Percentiles rank a stretch among this genome's conserved stretches.
Evolutionary conservation across 2,888 invertebrate genomes (phyloP).

Genomic region (Euclidia mi): DNA sequence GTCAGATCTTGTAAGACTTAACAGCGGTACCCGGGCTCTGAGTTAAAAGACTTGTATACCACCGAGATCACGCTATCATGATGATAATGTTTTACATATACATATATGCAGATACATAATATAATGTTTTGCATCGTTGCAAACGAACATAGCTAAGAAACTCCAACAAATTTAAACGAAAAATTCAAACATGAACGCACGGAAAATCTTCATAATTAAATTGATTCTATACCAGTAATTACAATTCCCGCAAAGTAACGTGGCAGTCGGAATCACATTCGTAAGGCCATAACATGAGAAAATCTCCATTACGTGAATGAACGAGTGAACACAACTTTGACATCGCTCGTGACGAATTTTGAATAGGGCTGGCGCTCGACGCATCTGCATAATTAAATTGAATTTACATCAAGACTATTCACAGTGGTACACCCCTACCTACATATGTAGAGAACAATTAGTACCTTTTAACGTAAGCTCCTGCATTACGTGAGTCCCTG

Average conservation of each 20-base stretch:
- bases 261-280: conserved; percentile 2
- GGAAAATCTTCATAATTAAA: too few species aligned
- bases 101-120: too few species aligned
- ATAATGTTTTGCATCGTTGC: too few species aligned
- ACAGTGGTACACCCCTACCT: conserved; percentile 39
- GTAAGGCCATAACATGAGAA: conserved; percentile 12
- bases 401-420: conserved; percentile 61
- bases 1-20: too few species aligned
- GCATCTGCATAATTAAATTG: conserved; percentile 70
- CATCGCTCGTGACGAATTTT: conserved; percentile 27
- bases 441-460: conserved; percentile 51
- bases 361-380: conserved; percentile 31
- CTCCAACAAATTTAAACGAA: too few species aligned
- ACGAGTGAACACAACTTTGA: conserved; percentile 35
- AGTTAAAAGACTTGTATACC: too few species aligned
- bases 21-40: too few species aligned
- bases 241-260: conserved; percentile 1
- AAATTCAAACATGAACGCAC: too few species aligned
- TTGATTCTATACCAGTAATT: conserved; percentile 4
- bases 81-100: too few species aligned
- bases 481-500: conserved; percentile 28
- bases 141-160: too few species aligned
- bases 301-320: conserved; percentile 46
- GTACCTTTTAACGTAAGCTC: conserved; percentile 47
- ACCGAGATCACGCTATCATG: too few species aligned